Evolutionary conservation across 2,797 vertebrate species (phyloP), one percentile per base, ranked within the genome.

Genomic region (Squalus acanthias): DNA sequence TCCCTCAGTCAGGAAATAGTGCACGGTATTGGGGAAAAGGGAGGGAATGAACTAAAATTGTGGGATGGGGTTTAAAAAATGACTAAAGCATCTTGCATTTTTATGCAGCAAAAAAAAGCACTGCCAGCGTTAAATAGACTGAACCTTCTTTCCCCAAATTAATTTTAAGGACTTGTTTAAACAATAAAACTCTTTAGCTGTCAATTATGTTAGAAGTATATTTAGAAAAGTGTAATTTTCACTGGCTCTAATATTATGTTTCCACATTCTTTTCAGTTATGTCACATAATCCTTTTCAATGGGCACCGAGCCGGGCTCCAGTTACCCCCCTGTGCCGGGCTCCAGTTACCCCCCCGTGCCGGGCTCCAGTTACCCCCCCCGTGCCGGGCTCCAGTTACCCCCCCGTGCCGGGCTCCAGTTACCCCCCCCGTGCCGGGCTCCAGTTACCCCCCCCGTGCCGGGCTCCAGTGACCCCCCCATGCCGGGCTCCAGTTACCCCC

Each of bases 181-280:
- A 39, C 29, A 93, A 20, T 92, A 92, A 67, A 93, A 24, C 91
- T 93, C 91, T 53, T 95, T 46, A 95, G 50, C 26, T 53, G 94
- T 74, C 65, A 95, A 53, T 53, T 26, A 72, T 95, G 67, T 72
- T 95, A 39, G 93, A 95, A 50, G 9, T 95, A 95, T 95, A 74
- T 95, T 95, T 72, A 53, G 69, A 95, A 72, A 95, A 53, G 69
- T 72, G 50, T 33, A 95, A 95, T 29, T 95, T 95, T 95, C 69
- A 95, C 50, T 72, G 69, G 93, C 69, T 50, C 69, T 10, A 72
- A 53, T 13, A 95, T 70, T 70, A 95, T 95, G 69, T 95, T 95
- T 95, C 69, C 67, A 95, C 65, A 72, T 70, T 95, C 69, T 95
- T 95, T 95, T 72, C 93, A 95, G 12, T 72, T 95, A 72, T 53